Evolutionary conservation across 2,113 vertebrate species (phyloP), one percentile per base, ranked within the genome.

Genomic region (Vulpes ferrilata): DNA sequence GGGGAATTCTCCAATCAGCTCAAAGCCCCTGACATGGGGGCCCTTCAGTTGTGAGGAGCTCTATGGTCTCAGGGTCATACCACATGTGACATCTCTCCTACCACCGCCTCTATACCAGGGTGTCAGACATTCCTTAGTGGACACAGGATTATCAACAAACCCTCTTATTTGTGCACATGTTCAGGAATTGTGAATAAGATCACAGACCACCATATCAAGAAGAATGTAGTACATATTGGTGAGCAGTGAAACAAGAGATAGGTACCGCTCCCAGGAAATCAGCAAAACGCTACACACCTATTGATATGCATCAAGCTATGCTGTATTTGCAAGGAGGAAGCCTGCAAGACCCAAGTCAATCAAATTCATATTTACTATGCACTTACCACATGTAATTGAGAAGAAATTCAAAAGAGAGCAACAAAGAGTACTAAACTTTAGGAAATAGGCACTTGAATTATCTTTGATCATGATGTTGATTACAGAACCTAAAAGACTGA

Each of bases 401-500:
- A 59, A 85, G 78, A 80, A 92, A 88, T 76, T 84, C 67, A 87
- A 86, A 95, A 81, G 81, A 84, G 32, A 86, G 22, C 7, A 30
- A 83, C 91, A 85, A 88, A 96, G 57, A 9, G 6, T 73, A 60
- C 59, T 22, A 81, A 95, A 79, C 64, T 25, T 93, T 57, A 78
- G 93, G 84, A 89, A 83, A 87, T 2, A 51, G 89, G 64, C 25
- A 43, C 79, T 95, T 80, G 51, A 95, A 83, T 90, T 91, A 59
- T 76, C 89, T 91, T 88, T 96, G 96, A 85, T 93, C 64, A 23
- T 64, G 25, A 69, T 35, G 20, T 11, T 76, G 78, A 96, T 83
- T 89, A 88, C 35, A 94, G 78, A 93, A 92, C 35, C 80, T 51
- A 76, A 97, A 89, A 86, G 57, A 81, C 38, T 38, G 11, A 95